These are phyloP conservation scores for Macrobrachium nipponense DNA, from an alignment of 1,140 invertebrate genomes.

Conservation along the genomic window DNA sequence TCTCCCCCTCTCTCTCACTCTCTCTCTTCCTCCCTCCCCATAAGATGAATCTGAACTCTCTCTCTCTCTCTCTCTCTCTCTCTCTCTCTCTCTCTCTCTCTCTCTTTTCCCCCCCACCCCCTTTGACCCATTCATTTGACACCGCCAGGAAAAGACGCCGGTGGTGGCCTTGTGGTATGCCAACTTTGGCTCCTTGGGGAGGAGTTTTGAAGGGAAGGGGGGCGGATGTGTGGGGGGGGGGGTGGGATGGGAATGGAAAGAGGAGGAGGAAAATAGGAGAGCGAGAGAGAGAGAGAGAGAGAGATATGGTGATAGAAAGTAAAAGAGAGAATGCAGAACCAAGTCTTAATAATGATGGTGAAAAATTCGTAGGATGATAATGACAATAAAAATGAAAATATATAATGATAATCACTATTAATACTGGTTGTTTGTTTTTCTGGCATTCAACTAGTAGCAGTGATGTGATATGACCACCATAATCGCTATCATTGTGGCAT, in stretches of 20 bases:
- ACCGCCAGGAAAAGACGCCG: conserved; percentile 45
- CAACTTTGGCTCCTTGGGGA: background rate
- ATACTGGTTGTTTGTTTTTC: too few species aligned
- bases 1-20: too few species aligned
- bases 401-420: too few species aligned
- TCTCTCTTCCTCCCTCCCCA: background rate
- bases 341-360: too few species aligned
- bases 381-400: too few species aligned
- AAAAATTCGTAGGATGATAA: too few species aligned
- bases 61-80: background rate
- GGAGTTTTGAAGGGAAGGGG: background rate
- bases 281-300: background rate
- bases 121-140: conserved; percentile 42
- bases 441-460: too few species aligned
- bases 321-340: too few species aligned
- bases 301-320: background rate
- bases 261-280: background rate
- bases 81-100: too few species aligned
- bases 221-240: too few species aligned
- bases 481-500: too few species aligned
- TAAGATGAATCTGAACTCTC: background rate
- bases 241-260: background rate
- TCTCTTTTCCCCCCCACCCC: background rate
- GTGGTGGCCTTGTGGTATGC: conserved; percentile 29
- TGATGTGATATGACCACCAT: too few species aligned